These are phyloP conservation scores for Desoria tigrina DNA, from an alignment of 2,888 invertebrate genomes.

Conservation along the genomic window DNA sequence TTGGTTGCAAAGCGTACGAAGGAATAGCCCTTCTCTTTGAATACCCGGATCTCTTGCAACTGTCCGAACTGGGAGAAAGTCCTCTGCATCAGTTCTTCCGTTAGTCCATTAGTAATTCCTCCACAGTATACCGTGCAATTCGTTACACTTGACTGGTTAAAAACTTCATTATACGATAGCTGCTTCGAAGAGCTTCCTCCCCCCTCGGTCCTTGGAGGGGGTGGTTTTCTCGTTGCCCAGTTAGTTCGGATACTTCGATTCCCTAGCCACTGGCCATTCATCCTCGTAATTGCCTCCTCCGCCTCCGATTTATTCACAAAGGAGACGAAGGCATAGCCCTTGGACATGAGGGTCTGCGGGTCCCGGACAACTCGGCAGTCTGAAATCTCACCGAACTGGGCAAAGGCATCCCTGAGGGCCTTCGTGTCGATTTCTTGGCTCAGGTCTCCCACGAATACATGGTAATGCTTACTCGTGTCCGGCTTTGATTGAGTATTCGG, in stretches of 20 bases:
- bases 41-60: constrained; percentile 95
- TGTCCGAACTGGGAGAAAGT: constrained; percentile 92
- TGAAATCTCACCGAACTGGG: constrained; percentile 97
- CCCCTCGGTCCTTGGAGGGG: constrained; percentile 72
- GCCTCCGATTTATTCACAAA: constrained; percentile 98
- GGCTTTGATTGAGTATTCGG: constrained; percentile 20
- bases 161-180: constrained; percentile 94
- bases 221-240: constrained; percentile 96
- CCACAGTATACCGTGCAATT: constrained; percentile 99
- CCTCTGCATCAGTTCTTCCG: constrained; percentile 93
- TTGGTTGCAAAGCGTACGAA: constrained; percentile 89
- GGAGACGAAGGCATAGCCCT: constrained; percentile 93
- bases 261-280: constrained; percentile 99
- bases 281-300: constrained; percentile 92
- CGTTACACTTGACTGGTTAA: constrained; percentile 94
- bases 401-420: constrained; percentile 93
- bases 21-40: constrained; percentile 98
- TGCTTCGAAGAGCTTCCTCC: constrained; percentile 63
- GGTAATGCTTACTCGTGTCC: constrained; percentile 73
- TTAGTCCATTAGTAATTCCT: constrained; percentile 88
- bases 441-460: constrained; percentile 98
- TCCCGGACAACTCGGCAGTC: constrained; percentile 98
- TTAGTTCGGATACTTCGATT: constrained; percentile 97
- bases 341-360: constrained; percentile 77
- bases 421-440: constrained; percentile 99